These are phyloP conservation scores for Ophiodon elongatus DNA, from an alignment of 2,113 vertebrate species.

Conservation along the genomic window DNA sequence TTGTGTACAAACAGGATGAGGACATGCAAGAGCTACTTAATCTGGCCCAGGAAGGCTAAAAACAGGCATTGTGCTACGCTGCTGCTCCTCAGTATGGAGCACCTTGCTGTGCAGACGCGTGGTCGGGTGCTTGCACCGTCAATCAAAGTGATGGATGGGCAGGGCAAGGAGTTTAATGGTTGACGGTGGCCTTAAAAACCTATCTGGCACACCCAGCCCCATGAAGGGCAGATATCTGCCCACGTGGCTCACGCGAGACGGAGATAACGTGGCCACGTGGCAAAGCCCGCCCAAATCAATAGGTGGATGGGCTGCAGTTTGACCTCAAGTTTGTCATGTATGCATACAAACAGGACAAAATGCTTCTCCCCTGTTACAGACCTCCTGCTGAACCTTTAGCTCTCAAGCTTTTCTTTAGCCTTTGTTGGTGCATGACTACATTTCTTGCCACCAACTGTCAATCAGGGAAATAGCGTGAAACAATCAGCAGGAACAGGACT, in stretches of 20 bases:
- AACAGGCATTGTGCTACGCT: slow-evolving; percentile 1
- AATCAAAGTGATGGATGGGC: slow-evolving; percentile 40
- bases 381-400: not conserved
- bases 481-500: not conserved
- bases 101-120: slow-evolving; percentile 1
- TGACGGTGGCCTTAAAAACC: slow-evolving; percentile 50
- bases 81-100: slow-evolving; percentile 8
- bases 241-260: slow-evolving; percentile 29
- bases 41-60: slow-evolving; percentile 11
- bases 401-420: not conserved
- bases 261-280: slow-evolving; percentile 29
- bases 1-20: slow-evolving; percentile 20
- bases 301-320: slow-evolving; percentile 25
- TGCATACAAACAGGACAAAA: not conserved
- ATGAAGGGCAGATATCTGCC: slow-evolving; percentile 27
- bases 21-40: slow-evolving; percentile 1
- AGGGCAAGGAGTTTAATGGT: slow-evolving; percentile 45
- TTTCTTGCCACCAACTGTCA: not conserved
- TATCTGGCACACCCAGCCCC: slow-evolving; percentile 34
- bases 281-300: slow-evolving; percentile 30
- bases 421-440: not conserved
- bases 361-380: not conserved
- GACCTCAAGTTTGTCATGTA: slow-evolving; percentile 9
- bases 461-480: not conserved
- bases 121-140: not conserved